A percentile compares a stretch with the other conserved stretches of the same genome.
These are phyloP conservation scores for Psilanteris sp. DNA, from an alignment of 1,140 invertebrate genomes.

Conservation along the genomic window DNA sequence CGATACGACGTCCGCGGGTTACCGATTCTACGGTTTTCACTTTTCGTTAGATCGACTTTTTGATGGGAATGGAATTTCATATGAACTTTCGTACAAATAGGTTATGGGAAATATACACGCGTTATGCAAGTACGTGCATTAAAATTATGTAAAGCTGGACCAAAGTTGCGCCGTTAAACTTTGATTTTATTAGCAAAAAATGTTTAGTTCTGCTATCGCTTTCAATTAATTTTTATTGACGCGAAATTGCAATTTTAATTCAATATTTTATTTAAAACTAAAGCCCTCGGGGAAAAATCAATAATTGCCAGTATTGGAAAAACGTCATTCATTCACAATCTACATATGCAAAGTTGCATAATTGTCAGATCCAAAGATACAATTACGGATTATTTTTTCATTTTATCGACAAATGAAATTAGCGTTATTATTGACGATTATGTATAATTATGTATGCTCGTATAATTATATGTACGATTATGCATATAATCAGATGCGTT, in stretches of 20 bases:
- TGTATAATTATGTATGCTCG: conserved; percentile 31
- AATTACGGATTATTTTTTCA: conserved; percentile 18
- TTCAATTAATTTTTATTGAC: conserved; percentile 12
- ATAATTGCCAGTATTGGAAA: conserved; percentile 5
- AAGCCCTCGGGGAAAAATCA: conserved; percentile 1
- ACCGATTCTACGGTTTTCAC: conserved; percentile 10
- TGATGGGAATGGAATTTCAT: conserved; percentile 9
- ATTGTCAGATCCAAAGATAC: conserved; percentile 43
- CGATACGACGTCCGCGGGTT: conserved; percentile 1
- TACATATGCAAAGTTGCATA: conserved; percentile 25
- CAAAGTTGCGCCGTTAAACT: background rate
- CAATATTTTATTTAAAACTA: too few species aligned
- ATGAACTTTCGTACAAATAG: conserved; percentile 3
- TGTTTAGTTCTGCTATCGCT: background rate
- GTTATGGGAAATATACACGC: conserved; percentile 12
- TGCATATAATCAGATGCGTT: background rate
- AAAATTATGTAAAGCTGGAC: conserved; percentile 7
- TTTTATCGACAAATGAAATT: conserved; percentile 33
- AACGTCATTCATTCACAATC: conserved; percentile 20
- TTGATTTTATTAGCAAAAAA: conserved; percentile 14
- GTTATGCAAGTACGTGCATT: conserved; percentile 1
- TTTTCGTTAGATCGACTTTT: conserved; percentile 19
- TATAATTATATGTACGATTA: conserved; percentile 8
- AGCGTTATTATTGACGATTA: conserved; percentile 44
- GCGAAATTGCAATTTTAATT: background rate